These are phyloP conservation scores for Drosophila micromelanica DNA, from an alignment of 1,140 invertebrate species.

Conservation along the genomic window DNA sequence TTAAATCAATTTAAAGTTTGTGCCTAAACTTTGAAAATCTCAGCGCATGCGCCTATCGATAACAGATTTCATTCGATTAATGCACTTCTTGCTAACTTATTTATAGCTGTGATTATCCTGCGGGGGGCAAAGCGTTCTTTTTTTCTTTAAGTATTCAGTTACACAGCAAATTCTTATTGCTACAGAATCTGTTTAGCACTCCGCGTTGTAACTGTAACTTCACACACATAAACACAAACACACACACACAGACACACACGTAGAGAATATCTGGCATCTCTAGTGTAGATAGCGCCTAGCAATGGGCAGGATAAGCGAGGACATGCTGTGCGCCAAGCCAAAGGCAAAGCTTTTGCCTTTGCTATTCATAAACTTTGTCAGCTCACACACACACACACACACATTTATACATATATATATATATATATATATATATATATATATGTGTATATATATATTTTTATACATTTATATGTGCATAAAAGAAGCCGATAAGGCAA, in stretches of 20 bases:
- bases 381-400: constrained; percentile 30
- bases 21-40: neutral
- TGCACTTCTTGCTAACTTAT: neutral
- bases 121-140: neutral
- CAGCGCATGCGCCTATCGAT: constrained; percentile 7
- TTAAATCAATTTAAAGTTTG: no score
- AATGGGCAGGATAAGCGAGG: constrained; percentile 7
- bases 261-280: constrained; percentile 7
- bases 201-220: neutral
- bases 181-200: neutral
- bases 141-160: neutral
- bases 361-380: constrained; percentile 74
- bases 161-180: neutral
- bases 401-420: neutral
- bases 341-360: constrained; percentile 46
- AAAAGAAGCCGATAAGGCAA: constrained; percentile 66
- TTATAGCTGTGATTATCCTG: neutral
- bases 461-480: constrained; percentile 19
- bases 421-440: neutral
- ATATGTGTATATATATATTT: neutral
- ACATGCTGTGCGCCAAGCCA: constrained; percentile 27
- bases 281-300: neutral
- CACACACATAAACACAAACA: neutral
- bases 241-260: neutral
- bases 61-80: constrained; percentile 20